Evolutionary conservation across 2,888 invertebrate genomes (phyloP).

Genomic region (Rotaria socialis): DNA sequence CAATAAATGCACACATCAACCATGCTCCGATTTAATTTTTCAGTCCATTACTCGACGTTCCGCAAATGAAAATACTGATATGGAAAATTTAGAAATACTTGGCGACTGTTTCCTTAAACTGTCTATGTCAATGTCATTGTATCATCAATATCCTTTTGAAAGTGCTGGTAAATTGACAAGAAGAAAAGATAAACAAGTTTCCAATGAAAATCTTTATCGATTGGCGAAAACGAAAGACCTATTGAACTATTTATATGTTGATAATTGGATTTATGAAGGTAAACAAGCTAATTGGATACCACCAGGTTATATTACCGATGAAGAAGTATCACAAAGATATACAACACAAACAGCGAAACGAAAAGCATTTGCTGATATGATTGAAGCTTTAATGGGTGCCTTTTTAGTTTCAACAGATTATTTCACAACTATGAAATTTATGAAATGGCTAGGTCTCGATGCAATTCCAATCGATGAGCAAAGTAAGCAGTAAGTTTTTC

Average conservation of each 20-base stretch:
- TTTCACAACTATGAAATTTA: conserved; percentile 83
- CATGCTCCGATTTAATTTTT: background rate
- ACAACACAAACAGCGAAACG: conserved; percentile 56
- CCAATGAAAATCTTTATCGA: conserved; percentile 41
- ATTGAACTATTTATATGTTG: too few relatives aligned
- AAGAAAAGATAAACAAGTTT: conserved; percentile 2
- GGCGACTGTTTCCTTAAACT: conserved; percentile 46
- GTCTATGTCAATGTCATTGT: conserved; percentile 28
- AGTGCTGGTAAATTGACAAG: conserved; percentile 20
- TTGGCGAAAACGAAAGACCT: background rate
- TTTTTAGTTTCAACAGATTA: conserved; percentile 92
- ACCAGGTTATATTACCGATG: background rate
- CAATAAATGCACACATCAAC: background rate
- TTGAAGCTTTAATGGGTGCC: conserved; percentile 80
- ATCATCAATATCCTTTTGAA: background rate
- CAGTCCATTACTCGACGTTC: conserved; percentile 41
- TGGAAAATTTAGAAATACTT: conserved; percentile 41
- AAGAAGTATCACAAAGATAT: too few relatives aligned
- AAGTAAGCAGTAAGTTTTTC: background rate
- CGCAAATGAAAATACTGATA: conserved; percentile 35
- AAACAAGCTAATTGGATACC: background rate
- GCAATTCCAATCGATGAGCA: background rate
- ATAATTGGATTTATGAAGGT: background rate
- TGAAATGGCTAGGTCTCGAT: conserved; percentile 87
- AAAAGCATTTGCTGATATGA: conserved; percentile 95